Conservation (phyloP, 2,888 invertebrate genomes). For the Drepanosiphum platanoidis region DNA sequence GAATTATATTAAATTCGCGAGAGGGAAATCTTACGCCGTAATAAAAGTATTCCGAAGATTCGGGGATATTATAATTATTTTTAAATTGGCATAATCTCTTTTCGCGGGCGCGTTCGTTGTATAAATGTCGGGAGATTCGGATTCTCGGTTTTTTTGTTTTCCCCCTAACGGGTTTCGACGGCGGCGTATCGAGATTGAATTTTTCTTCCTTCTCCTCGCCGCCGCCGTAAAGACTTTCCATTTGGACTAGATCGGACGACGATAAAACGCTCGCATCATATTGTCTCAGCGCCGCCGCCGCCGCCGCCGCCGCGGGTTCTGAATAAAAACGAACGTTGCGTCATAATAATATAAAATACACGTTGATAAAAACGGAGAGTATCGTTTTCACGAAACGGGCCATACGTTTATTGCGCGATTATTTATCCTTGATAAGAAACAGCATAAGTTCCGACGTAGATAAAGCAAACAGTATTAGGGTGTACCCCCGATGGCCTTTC, state of each 20-base stretch:
- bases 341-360: too few relatives aligned
- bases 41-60: background rate
- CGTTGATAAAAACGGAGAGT: background rate
- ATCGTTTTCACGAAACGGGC: background rate
- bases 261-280: background rate
- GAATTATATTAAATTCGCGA: background rate
- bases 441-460: conserved; percentile 2
- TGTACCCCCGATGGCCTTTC: background rate
- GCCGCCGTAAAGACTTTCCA: background rate
- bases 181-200: too few relatives aligned
- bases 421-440: background rate
- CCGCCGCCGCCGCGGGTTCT: background rate
- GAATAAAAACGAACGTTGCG: background rate
- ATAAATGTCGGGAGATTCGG: background rate
- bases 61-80: too few relatives aligned
- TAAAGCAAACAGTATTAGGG: background rate
- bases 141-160: too few relatives aligned
- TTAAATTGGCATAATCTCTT: background rate
- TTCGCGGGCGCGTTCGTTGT: background rate
- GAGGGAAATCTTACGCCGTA: too few relatives aligned
- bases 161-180: too few relatives aligned
- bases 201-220: too few relatives aligned
- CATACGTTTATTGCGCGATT: background rate
- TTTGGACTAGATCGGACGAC: background rate
- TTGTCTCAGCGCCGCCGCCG: too few relatives aligned